Conservation (phyloP, 1,140 invertebrate genomes). For the Wasmannia auropunctata region DNA sequence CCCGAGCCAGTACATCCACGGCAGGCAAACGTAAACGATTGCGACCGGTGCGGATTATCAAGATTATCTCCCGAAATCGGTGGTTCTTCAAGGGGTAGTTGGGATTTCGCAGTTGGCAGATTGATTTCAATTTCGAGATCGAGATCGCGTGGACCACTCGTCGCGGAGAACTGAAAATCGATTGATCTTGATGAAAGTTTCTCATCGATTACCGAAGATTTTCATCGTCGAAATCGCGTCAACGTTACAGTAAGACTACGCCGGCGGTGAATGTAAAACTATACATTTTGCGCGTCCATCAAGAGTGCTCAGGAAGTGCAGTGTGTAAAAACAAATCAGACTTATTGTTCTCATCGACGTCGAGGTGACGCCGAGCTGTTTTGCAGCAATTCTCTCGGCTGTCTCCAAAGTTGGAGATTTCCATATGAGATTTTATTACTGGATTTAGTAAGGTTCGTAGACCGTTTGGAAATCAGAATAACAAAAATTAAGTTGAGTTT, state of each 20-base stretch:
- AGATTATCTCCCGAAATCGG: background rate
- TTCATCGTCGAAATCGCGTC: background rate
- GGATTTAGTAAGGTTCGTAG: conserved; percentile 36
- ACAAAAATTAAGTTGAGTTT: background rate
- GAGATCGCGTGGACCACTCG: background rate
- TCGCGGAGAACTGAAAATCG: background rate
- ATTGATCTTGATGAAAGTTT: background rate
- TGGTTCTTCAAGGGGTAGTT: background rate
- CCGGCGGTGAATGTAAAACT: background rate
- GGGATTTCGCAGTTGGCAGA: background rate
- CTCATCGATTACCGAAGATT: background rate
- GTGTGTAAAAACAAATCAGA: conserved; percentile 44
- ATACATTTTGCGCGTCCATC: conserved; percentile 4
- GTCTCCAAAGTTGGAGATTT: background rate
- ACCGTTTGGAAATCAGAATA: background rate
- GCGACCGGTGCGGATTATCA: background rate
- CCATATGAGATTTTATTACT: conserved; percentile 4
- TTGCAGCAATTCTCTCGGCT: background rate
- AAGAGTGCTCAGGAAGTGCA: conserved; percentile 40
- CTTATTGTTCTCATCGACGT: conserved; percentile 1
- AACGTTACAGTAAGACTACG: background rate
- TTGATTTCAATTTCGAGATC: background rate
- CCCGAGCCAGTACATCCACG: background rate
- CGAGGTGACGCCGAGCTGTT: background rate
- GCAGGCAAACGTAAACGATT: background rate